These are phyloP conservation scores for Erpetoichthys calabaricus DNA, from an alignment of 2,797 vertebrate species.

Conservation along the genomic window DNA sequence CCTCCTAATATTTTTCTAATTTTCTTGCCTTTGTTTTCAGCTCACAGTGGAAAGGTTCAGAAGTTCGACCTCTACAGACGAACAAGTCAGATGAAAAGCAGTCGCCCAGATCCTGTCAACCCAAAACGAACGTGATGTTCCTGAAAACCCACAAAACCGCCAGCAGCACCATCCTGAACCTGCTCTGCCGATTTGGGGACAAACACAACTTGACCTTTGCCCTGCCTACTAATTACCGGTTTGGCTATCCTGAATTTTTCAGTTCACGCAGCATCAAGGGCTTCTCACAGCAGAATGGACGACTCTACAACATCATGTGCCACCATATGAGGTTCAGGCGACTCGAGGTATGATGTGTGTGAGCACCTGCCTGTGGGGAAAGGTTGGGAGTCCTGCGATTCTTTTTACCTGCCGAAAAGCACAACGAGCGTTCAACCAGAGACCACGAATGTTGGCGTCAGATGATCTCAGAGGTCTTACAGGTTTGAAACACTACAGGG, in stretches of 20 bases:
- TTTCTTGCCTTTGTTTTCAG: no score
- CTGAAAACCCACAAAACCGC: conserved; percentile 90
- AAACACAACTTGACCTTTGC: conserved; percentile 57
- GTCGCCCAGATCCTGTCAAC: conserved; percentile 37
- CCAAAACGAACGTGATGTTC: conserved; percentile 66
- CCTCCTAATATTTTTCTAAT: no score
- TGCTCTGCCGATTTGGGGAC: conserved; percentile 80
- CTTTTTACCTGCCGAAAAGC: no score
- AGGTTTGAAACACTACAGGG: no score
- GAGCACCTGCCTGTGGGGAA: no score
- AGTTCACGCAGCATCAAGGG: conserved; percentile 70
- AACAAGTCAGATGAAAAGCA: no score
- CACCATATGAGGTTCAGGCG: conserved; percentile 83
- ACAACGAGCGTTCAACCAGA: no score
- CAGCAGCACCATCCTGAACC: conserved; percentile 78
- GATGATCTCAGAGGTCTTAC: no score
- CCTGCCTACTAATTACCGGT: conserved; percentile 71
- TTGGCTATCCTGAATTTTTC: conserved; percentile 72
- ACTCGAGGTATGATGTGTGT: conserved; percentile 51
- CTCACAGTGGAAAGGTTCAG: no score
- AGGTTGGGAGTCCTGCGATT: no score
- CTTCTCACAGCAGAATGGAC: conserved; percentile 38
- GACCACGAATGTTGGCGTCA: no score
- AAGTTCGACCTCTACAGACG: no score
- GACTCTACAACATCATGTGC: conserved; percentile 69